phyloP scores from a whole-genome alignment of 2,797 vertebrate genomes.

The Pygocentrus nattereri region DNA sequence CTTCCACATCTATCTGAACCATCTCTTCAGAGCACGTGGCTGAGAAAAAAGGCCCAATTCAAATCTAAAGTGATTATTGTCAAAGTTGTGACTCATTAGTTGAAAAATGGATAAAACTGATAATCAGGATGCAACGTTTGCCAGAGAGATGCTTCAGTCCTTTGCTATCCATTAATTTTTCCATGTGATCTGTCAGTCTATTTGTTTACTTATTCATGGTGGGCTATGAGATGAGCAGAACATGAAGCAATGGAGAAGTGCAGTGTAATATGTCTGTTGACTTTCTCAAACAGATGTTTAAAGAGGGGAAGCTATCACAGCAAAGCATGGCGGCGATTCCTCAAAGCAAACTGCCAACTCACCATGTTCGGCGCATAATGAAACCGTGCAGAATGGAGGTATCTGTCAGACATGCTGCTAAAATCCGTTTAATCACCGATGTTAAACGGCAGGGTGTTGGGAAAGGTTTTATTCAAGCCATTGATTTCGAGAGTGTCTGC shows the following conservation, averaged over 20 bases:
- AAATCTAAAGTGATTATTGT: background rate
- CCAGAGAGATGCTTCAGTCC: constrained; percentile 23
- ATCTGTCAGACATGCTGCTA: constrained; percentile 31
- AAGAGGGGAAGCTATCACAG: constrained; percentile 43
- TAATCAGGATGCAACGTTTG: constrained; percentile 27
- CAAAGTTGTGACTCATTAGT: background rate
- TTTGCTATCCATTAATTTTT: constrained; percentile 46
- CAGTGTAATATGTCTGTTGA: constrained; percentile 28
- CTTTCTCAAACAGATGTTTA: constrained; percentile 52
- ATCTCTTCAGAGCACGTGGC: background rate
- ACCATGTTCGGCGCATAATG: constrained; percentile 44
- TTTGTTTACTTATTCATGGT: constrained; percentile 62
- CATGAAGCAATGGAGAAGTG: constrained; percentile 36
- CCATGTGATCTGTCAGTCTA: constrained; percentile 43
- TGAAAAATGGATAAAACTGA: constrained; percentile 24
- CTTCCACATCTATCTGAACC: background rate
- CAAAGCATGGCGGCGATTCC: constrained; percentile 46
- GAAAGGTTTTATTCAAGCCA: constrained; percentile 42
- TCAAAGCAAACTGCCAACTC: constrained; percentile 41
- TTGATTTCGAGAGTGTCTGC: constrained; percentile 45
- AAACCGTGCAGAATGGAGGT: constrained; percentile 35
- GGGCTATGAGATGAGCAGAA: constrained; percentile 50
- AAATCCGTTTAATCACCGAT: constrained; percentile 54
- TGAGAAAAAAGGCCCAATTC: background rate
- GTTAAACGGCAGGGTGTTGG: constrained; percentile 37